Conservation (phyloP, 2,797 vertebrate species). For the Falco cherrug region DNA sequence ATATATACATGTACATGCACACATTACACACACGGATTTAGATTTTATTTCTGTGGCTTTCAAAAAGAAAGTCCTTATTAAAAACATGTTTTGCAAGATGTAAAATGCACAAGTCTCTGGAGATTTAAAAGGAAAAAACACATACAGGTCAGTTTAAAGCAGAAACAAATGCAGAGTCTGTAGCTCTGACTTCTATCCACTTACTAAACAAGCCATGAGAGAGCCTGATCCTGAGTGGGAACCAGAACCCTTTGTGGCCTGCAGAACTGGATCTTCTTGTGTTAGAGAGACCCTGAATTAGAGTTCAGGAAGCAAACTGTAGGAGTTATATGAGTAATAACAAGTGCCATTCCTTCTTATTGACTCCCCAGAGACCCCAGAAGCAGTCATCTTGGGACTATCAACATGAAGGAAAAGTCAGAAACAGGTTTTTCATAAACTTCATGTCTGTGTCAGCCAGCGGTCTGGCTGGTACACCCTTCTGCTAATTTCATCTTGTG, state of each 20-base stretch:
- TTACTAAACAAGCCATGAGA: not conserved
- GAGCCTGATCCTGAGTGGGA: not conserved
- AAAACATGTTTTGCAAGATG: not conserved
- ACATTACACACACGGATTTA: not conserved
- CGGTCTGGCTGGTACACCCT: not conserved
- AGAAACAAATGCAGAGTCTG: not conserved
- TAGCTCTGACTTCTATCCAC: not conserved
- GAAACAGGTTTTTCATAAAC: not conserved
- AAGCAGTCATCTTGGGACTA: not conserved
- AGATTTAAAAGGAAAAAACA: not conserved
- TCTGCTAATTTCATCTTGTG: not conserved
- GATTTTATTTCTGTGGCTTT: not conserved
- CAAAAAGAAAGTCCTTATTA: not conserved
- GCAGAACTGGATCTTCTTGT: not conserved
- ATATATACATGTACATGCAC: rapidly evolving
- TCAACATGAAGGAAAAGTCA: not conserved
- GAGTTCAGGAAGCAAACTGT: not conserved
- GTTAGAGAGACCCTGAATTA: not conserved
- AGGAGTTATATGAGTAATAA: rapidly evolving
- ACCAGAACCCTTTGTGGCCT: not conserved
- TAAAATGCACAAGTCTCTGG: not conserved
- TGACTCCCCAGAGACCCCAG: not conserved
- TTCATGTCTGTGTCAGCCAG: not conserved
- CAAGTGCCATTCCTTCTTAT: no score
- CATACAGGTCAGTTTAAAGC: not conserved